Evolutionary conservation across 2,888 invertebrate species (phyloP), one percentile per base, ranked within the genome.

Genomic region (Polylopha cassiicola): DNA sequence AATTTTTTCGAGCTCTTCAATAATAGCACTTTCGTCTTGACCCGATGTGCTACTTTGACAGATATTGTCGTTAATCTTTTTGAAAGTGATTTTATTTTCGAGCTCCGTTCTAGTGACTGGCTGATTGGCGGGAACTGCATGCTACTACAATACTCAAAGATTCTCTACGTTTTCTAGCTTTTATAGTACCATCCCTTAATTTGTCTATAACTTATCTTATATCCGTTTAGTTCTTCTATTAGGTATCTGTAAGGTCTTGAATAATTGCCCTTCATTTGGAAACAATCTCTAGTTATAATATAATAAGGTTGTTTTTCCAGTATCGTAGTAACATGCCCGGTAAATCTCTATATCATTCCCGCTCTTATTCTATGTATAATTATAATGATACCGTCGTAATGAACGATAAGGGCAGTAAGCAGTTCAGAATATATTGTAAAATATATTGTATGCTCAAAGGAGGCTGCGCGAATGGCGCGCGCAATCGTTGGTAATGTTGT

Each of bases 311-410:
- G 6, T 26, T 33, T 37, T 44, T 8, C 23, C 39, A 54, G 63
- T 68, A 70, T 53, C 63, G 67, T 68, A 69, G 66, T 64, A 65
- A 50, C 64, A 65, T 68, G 69, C 66, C 61, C 55, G 61, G 65
- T 61, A 61, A n/a, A 62, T 67, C 58, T 71, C 60, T 73, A 58
- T 71, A 73, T 74, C 74, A 73, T 74, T 76, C 77, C 76, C 78
- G 75, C 75, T 74, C 65, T 55, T 67, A 58, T 50, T 62, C 66
- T 67, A 65, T 73, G 62, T 68, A 66, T 70, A 68, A 69, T 69
- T 73, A 71, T 73, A 75, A 70, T 73, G 68, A 71, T 72, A 74
- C 71, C 72, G 68, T 70, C 66, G 58, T 56, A 55, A 47, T 44
- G 46, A 65, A 65, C 64, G 53, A 53, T 60, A 61, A 63, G 61